These are phyloP conservation scores for Brachionus plicatilis DNA, from an alignment of 1,140 invertebrate genomes.

Conservation along the genomic window DNA sequence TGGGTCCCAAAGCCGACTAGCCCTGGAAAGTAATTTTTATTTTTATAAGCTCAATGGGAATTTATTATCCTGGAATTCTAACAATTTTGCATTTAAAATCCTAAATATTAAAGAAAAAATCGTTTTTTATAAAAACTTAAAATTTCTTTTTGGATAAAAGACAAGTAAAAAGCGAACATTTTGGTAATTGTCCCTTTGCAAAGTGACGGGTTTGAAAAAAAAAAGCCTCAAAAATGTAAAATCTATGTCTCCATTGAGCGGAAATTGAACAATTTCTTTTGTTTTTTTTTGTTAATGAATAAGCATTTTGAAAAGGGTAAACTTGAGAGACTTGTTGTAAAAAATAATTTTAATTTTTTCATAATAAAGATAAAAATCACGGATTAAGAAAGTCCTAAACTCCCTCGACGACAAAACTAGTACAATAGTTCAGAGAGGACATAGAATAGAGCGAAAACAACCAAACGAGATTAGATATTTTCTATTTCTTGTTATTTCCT, in stretches of 20 bases:
- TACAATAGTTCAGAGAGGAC: not conserved
- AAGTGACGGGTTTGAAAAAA: not conserved
- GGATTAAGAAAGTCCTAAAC: conserved; percentile 9
- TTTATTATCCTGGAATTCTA: not conserved
- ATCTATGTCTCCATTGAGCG: not conserved
- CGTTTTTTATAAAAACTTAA: not conserved
- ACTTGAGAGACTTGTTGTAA: not conserved
- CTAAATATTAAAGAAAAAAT: too few species aligned
- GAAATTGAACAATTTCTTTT: not conserved
- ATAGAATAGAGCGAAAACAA: not conserved
- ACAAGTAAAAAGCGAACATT: not conserved
- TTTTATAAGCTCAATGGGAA: not conserved
- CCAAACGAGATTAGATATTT: not conserved
- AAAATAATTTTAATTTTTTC: conserved; percentile 16
- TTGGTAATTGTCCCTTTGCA: not conserved
- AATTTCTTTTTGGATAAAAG: not conserved
- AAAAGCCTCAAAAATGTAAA: not conserved
- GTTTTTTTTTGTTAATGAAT: not conserved
- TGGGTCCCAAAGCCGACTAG: too few species aligned
- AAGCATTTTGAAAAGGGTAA: not conserved
- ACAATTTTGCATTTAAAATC: not conserved
- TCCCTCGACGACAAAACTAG: not conserved
- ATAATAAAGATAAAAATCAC: conserved; percentile 11
- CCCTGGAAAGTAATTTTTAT: not conserved
- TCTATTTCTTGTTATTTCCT: not conserved